A percentile compares a stretch with the other conserved stretches of the same genome.
phyloP scores from a whole-genome alignment of 2,888 invertebrate species.

The Parthenolecanium corni region DNA sequence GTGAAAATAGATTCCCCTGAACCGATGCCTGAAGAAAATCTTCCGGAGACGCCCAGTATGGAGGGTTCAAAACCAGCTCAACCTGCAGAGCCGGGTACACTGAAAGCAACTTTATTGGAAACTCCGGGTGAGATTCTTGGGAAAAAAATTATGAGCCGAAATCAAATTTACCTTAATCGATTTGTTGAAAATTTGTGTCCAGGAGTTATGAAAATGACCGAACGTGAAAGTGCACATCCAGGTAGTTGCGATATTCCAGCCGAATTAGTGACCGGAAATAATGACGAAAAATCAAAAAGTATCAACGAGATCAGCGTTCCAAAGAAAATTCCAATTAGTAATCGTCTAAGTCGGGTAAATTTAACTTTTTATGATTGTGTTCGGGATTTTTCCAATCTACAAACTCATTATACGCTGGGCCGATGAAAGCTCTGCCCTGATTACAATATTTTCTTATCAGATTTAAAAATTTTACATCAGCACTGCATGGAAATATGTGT shows the following conservation, averaged over 20 bases:
- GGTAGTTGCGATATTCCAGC: constrained; percentile 30
- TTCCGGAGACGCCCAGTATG: constrained; percentile 51
- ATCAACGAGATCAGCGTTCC: background rate
- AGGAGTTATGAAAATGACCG: constrained; percentile 86
- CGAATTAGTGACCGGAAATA: constrained; percentile 29
- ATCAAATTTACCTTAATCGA: no score
- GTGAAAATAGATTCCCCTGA: constrained; percentile 30
- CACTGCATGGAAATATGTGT: no score
- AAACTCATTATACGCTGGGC: background rate
- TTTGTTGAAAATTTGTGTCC: no score
- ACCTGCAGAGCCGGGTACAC: constrained; percentile 81
- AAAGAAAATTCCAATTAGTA: background rate
- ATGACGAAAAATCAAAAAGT: background rate
- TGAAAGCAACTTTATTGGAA: constrained; percentile 79
- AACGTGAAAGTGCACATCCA: constrained; percentile 76
- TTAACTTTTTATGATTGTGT: background rate
- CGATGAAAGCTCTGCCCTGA: background rate
- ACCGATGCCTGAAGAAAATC: background rate
- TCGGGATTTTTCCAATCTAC: background rate
- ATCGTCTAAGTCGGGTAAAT: constrained; percentile 1
- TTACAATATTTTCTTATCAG: no score
- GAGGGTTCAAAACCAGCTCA: constrained; percentile 72
- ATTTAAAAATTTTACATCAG: no score
- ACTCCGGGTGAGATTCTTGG: constrained; percentile 60
- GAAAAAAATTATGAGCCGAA: background rate